Percentiles rank a stretch among this genome's conserved stretches.
These are phyloP conservation scores for Drosophila flavopinicola DNA, from an alignment of 2,888 invertebrate species.

Conservation along the genomic window DNA sequence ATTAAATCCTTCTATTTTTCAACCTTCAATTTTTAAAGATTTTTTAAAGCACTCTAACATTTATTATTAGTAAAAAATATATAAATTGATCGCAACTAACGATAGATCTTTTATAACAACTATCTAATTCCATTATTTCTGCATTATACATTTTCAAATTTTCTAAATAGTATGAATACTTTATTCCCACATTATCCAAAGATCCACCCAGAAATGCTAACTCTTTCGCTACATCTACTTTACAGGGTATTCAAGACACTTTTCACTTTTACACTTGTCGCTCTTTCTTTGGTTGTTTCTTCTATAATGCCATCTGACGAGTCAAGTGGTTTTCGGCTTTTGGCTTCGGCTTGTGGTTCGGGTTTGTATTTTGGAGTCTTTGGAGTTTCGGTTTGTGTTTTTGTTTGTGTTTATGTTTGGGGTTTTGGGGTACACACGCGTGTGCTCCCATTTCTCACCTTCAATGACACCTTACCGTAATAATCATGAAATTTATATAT, in stretches of 20 bases:
- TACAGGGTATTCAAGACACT: conserved; percentile 38
- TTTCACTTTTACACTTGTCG: conserved; percentile 54
- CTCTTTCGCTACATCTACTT: background rate
- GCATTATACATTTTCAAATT: no score
- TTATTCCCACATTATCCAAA: no score
- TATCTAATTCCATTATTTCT: no score
- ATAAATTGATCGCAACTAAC: no score
- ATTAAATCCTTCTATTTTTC: no score
- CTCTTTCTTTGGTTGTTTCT: conserved; percentile 2
- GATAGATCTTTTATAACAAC: no score
- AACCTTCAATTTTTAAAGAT: no score
- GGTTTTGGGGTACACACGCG: conserved; percentile 43
- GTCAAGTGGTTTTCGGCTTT: conserved; percentile 32
- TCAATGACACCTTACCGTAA: conserved; percentile 68
- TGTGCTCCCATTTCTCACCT: conserved; percentile 79
- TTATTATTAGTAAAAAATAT: no score
- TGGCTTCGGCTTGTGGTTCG: conserved; percentile 16
- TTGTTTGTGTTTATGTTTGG: conserved; percentile 6
- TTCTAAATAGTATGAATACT: no score
- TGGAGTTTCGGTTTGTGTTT: conserved; percentile 5
- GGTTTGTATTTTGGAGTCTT: conserved; percentile 6
- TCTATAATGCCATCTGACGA: conserved; percentile 9
- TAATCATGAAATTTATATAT: conserved; percentile 64
- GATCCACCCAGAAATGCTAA: no score
- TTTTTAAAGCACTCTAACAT: no score